phyloP scores from a whole-genome alignment of 2,797 vertebrate species.

The Argya squamiceps region DNA sequence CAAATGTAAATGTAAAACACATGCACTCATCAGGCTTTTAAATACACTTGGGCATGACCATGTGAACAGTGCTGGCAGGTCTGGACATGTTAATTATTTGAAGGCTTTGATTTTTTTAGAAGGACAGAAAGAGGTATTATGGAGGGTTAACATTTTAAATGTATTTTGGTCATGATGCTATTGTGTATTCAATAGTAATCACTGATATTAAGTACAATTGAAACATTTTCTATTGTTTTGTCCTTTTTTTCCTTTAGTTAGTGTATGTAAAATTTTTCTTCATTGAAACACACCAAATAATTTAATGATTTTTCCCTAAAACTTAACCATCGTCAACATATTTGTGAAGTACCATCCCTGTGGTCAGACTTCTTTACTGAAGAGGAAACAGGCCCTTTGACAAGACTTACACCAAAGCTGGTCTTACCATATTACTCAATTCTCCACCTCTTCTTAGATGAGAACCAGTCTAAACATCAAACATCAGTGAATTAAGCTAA shows the following conservation, averaged over 20 bases:
- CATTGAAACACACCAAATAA: background rate
- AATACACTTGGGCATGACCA: background rate
- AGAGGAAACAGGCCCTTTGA: background rate
- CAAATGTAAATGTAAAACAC: too few relatives aligned
- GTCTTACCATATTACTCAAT: background rate
- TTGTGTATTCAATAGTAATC: background rate
- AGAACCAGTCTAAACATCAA: background rate
- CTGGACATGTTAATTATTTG: background rate
- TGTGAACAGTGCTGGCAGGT: background rate
- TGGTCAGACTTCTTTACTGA: background rate
- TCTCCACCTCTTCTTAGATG: background rate
- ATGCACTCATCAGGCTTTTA: background rate
- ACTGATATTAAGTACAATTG: background rate
- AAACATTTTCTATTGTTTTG: background rate
- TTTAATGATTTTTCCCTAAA: background rate
- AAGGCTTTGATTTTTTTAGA: background rate
- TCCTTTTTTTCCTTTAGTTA: background rate
- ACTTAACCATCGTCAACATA: background rate
- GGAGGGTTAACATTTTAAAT: background rate
- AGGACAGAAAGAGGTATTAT: background rate
- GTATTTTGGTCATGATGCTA: background rate
- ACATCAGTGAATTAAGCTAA: background rate
- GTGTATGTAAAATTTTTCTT: background rate
- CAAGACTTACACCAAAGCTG: background rate
- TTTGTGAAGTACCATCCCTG: background rate